Evolutionary conservation across 2,113 vertebrate species (phyloP).

Genomic region (Odocoileus hemionus): DNA sequence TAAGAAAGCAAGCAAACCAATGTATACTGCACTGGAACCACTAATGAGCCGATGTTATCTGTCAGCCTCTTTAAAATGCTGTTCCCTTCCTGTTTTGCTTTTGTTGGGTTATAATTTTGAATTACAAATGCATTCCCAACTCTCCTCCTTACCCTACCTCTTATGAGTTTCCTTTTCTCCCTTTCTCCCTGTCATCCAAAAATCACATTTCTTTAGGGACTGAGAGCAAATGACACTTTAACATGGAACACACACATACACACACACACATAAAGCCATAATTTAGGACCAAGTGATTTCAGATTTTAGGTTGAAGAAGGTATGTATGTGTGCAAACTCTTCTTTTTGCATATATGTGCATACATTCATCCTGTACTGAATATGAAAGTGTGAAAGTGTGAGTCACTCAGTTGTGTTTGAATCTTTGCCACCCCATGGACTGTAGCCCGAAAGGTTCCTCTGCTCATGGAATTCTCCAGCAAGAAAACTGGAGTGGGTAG

Average conservation of each 20-base stretch:
- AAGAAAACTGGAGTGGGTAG: background rate
- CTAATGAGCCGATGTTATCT: conserved; percentile 81
- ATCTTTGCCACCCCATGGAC: background rate
- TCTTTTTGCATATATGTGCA: background rate
- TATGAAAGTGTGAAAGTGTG: background rate
- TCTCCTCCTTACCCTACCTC: conserved; percentile 24
- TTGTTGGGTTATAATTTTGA: conserved; percentile 73
- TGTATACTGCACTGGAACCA: conserved; percentile 75
- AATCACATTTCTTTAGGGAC: background rate
- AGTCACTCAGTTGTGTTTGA: background rate
- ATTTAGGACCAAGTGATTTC: background rate
- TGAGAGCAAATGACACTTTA: background rate
- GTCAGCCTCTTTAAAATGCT: conserved; percentile 75
- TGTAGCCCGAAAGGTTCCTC: background rate
- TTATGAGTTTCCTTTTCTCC: background rate
- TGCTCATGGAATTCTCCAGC: background rate
- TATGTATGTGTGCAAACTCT: background rate
- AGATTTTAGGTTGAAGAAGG: background rate
- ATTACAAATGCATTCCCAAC: conserved; percentile 47
- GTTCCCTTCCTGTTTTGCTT: conserved; percentile 73
- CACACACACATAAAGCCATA: background rate
- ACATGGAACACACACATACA: background rate
- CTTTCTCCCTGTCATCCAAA: background rate
- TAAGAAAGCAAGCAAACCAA: conserved; percentile 68
- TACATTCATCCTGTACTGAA: background rate